Base-by-base conservation (phyloP, 2,113 vertebrate genomes). In the Megatriorchis doriae region DNA sequence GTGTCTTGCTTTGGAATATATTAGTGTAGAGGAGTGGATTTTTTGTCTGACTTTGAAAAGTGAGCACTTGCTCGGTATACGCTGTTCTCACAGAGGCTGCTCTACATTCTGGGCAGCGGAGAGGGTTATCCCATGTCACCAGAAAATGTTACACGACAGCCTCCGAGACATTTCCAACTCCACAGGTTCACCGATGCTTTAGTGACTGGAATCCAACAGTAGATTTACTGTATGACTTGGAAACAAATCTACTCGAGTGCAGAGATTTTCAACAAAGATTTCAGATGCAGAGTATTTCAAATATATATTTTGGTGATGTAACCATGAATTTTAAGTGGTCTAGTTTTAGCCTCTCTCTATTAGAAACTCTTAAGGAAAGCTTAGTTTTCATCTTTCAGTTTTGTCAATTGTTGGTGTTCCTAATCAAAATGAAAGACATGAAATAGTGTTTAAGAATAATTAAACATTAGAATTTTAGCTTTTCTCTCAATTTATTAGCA, bases 91-190 rank as follows among this genome's bases (percentile, higher is more conserved):
- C 52, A 38, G 66, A 71, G 32, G 59, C 81, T 87, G 61, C 50
- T 93, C 84, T 68, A 42, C 81, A 88, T 83, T 94, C 79, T 26
- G 59, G 71, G 80, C 74, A 59, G 82, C 2, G 3, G 17, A 55
- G 16, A 58, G 50, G 90, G 85, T 93, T 92, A 81, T 38, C 23
- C 87, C 29, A 3, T 40, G 90, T 66, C 85, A 92, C 63, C 79
- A 81, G n/a, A 22, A 90, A 83, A 83, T 10, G 50, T 59, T 63
- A 66, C 71, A 74, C 2, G 5, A 42, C 90, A 83, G 62, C 50
- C 72, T 47, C 65, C 0, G 3, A 81, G 81, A 56, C 58, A 34
- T 17, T 85, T 47, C 70, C 73, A 87, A 18, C 70, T 81, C 68
- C 61, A 66, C 32, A 63, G 43, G n/a, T 63, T 74, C 86, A 66